These are phyloP conservation scores for Osmerus eperlanus DNA, from an alignment of 2,113 vertebrate species.

Conservation along the genomic window DNA sequence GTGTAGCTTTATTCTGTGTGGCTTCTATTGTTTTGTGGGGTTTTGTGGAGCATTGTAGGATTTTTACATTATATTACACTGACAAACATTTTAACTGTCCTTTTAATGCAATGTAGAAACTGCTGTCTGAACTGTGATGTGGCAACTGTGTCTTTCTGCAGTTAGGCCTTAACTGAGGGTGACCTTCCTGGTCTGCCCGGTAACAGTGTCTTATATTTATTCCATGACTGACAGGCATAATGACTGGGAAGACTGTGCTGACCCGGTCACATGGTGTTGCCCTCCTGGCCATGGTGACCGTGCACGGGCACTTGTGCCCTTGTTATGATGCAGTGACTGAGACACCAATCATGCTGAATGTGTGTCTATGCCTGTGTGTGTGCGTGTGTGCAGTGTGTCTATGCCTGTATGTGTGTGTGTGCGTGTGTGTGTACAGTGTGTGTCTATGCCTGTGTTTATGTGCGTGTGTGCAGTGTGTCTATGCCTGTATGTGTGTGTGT, in stretches of 20 bases:
- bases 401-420: background rate
- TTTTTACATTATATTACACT: too few relatives aligned
- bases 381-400: constrained; percentile 12
- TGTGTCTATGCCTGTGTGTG: constrained; percentile 12
- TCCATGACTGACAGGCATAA: constrained; percentile 26
- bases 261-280: constrained; percentile 25
- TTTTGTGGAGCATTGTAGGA: too few relatives aligned
- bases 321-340: constrained; percentile 29
- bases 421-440: constrained; percentile 7
- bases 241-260: constrained; percentile 14
- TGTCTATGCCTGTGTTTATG: constrained; percentile 4
- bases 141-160: too few relatives aligned
- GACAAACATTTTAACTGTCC: too few relatives aligned
- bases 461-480: constrained; percentile 14
- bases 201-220: constrained; percentile 28
- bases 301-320: constrained; percentile 32
- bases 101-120: too few relatives aligned
- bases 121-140: too few relatives aligned
- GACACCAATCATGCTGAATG: constrained; percentile 31
- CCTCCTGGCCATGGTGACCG: constrained; percentile 16
- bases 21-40: too few relatives aligned
- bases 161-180: background rate
- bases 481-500: constrained; percentile 15
- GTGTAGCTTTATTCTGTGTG: too few relatives aligned
- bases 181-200: constrained; percentile 23